Evolutionary conservation across 2,113 vertebrate genomes (phyloP), one percentile per base, ranked within the genome.

Genomic region (Circaetus cinerascens): DNA sequence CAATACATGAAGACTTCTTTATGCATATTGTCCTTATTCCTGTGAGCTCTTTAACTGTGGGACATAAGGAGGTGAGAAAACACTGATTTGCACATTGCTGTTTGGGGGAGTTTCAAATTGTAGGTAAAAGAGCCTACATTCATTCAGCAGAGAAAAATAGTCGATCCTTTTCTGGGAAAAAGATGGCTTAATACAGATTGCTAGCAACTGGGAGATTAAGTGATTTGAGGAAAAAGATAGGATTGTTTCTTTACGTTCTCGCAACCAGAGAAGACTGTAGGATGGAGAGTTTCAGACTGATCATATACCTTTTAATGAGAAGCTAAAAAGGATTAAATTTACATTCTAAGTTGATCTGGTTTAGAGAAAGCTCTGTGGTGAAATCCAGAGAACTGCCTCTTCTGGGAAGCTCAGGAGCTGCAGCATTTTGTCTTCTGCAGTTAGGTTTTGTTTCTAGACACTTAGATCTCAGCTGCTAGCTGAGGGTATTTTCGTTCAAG

Each of bases 401-500:
- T 90, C 67, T 67, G 83, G 67, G 72, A 86, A 71, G 74, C 53
- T 55, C 3, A 2, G 67, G 63, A 94, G 85, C 79, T 53, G 38
- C 56, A 68, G 77, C 1, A 3, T 76, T 95, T 88, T 87, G 60
- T 88, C 66, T 87, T 83, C 67, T 62, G 48, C 53, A 53, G 48
- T 71, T 86, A 0, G 2, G 26, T 76, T 95, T 91, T 84, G 51
- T 91, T 90, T 91, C 79, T 48, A 22, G 75, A 64, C 3, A 7
- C 48, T 71, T 51, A 83, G 67, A 60, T 86, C 91, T 86, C 75
- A 50, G 79, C 82, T 88, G 32, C 59, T 90, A 81, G 86, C 80
- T 89, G 87, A 89, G 53, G 56, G 25, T 87, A 30, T 91, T 95
- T 93, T 80, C 55, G 86, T 96, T 93, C 86, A 91, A 90, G 81